Base-by-base conservation (phyloP, 2,888 invertebrate genomes). In the Pachydiplax longipennis region DNA sequence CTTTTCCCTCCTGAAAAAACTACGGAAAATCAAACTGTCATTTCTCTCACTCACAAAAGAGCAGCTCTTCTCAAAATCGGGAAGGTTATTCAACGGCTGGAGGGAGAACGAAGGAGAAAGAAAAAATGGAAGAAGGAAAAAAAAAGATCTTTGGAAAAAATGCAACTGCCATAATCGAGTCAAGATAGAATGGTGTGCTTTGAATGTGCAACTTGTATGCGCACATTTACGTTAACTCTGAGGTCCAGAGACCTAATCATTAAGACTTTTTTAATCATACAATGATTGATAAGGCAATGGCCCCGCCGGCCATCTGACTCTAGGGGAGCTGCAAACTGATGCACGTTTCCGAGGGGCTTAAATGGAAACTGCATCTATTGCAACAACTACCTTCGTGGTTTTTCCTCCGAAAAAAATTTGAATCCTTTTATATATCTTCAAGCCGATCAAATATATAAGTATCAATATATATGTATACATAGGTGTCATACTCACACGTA, bases 241-340 rank as follows among this genome's bases (percentile, higher is more conserved):
- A 61, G 87, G 87, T 87, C 87, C 87, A 87, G 87, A 87, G 87
- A 87, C 87, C 87, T 87, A 87, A 61, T 61, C 87, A 22, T 61
- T n/a, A 83, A 87, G 61, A 87, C 35, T 87, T 53, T 53, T 53
- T 87, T 87, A 87, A 87, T 87, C 87, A 87, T 87, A 87, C 87
- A 87, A 87, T 87, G 87, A 87, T 87, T 87, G 61, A 87, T 87
- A 87, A 65, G 87, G 87, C 87, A 87, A 87, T 87, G 87, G 87
- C 87, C 87, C 87, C 37, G 87, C 61, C 40, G 87, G 61, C 87
- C 87, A n/a, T 87, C 87, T 31, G 87, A 87, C 37, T 35, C 61
- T 37, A 87, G 87, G 73, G 61, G 13, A 87, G 87, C 61, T 61
- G 58, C 61, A 87, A 87, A 15, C 15, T n/a, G 61, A 61, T 37